phyloP scores from a whole-genome alignment of 2,113 vertebrate genomes.

The Ceratotherium simum region DNA sequence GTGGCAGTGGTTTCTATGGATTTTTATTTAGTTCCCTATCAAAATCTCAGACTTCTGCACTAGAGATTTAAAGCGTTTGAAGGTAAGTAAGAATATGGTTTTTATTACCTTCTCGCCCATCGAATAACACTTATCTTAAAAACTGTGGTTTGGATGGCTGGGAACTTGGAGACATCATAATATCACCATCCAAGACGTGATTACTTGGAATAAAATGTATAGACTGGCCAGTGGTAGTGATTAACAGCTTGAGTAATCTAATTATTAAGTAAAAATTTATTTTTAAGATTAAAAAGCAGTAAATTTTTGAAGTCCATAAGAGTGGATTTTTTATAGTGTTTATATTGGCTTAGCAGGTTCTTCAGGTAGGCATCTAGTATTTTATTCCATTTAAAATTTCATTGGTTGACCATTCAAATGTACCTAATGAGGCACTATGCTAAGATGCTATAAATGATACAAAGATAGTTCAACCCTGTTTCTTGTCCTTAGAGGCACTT shows the following conservation, averaged over 20 bases:
- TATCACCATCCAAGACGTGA: neutral
- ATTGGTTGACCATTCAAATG: neutral
- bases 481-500: conserved; percentile 25
- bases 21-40: conserved; percentile 47
- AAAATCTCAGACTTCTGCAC: conserved; percentile 15
- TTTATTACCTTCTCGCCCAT: neutral
- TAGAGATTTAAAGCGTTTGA: conserved; percentile 50
- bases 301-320: neutral
- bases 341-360: conserved; percentile 12
- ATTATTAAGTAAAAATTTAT: neutral
- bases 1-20: conserved; percentile 19
- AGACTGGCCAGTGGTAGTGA: neutral
- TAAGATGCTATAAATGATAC: neutral
- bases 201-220: conserved; percentile 27
- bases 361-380: neutral
- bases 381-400: conserved; percentile 28
- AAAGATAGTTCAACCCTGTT: neutral
- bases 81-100: conserved; percentile 66
- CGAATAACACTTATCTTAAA: conserved; percentile 47
- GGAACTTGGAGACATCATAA: neutral
- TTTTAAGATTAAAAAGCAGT: conserved; percentile 53
- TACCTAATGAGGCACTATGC: conserved; percentile 5
- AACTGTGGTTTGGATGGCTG: neutral
- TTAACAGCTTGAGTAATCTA: conserved; percentile 21
- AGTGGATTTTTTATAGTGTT: neutral